Evolutionary conservation across 2,797 vertebrate genomes (phyloP).

Genomic region (Sebastes itinus): DNA sequence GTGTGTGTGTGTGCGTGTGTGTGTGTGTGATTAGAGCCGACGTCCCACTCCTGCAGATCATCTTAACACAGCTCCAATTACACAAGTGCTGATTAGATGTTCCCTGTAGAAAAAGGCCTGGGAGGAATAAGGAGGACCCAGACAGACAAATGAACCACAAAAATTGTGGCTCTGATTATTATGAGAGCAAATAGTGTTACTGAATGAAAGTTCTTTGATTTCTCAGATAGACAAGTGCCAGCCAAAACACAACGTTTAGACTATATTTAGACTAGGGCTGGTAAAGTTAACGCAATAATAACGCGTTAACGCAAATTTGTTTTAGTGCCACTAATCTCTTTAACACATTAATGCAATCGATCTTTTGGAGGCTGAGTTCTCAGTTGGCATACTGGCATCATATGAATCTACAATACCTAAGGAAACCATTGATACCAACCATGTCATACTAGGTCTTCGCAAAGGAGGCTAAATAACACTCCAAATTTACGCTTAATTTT

Average conservation of each 20-base stretch:
- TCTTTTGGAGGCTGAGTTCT: too few species aligned
- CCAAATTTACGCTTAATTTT: too few species aligned
- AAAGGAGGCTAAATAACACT: too few species aligned
- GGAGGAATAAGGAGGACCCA: slow-evolving; percentile 27
- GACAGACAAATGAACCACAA: slow-evolving; percentile 21
- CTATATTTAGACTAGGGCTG: neutral
- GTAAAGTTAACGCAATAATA: too few species aligned
- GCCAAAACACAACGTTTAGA: slow-evolving; percentile 1
- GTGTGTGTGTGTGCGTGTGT: slow-evolving; percentile 14
- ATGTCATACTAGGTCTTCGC: too few species aligned
- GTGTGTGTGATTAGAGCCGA: slow-evolving; percentile 46
- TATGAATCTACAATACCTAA: too few species aligned
- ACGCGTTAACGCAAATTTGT: too few species aligned
- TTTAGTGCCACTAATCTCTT: too few species aligned
- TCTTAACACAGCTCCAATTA: slow-evolving; percentile 65
- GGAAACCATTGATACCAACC: too few species aligned
- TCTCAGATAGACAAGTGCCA: neutral
- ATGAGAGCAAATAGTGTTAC: neutral
- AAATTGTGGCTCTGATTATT: slow-evolving; percentile 8
- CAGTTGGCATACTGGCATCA: too few species aligned
- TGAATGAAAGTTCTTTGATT: neutral
- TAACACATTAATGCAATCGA: too few species aligned
- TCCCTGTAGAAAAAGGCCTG: slow-evolving; percentile 48
- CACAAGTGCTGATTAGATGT: slow-evolving; percentile 57
- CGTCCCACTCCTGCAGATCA: slow-evolving; percentile 55